Evolutionary conservation across 2,113 vertebrate species (phyloP).

Genomic region (Macrotis lagotis): DNA sequence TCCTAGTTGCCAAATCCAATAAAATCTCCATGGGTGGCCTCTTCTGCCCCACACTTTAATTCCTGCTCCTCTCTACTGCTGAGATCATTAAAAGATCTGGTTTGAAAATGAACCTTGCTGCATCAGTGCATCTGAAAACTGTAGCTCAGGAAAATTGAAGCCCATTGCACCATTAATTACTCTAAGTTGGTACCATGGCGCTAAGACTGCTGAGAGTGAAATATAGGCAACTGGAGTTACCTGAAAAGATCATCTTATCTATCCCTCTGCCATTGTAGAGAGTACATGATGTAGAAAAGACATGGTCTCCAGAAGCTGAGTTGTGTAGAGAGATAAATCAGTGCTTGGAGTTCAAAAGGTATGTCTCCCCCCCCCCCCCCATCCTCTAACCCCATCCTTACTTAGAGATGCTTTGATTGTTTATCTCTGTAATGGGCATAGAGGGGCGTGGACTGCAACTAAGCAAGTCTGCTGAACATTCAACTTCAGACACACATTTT

Average conservation of each 20-base stretch:
- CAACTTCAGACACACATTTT: constrained; percentile 10
- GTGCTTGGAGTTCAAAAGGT: background rate
- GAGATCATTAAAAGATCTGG: background rate
- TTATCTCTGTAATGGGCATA: background rate
- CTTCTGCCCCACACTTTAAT: background rate
- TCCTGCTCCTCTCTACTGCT: constrained; percentile 26
- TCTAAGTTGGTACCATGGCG: background rate
- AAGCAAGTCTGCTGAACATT: background rate
- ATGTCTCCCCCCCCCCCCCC: background rate
- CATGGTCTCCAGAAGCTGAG: background rate
- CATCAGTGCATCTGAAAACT: background rate
- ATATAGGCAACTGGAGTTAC: background rate
- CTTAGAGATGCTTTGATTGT: background rate
- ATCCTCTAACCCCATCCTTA: fast-evolving
- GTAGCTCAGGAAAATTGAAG: background rate
- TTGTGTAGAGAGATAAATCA: background rate
- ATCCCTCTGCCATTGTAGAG: background rate
- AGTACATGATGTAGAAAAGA: background rate
- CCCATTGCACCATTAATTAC: background rate
- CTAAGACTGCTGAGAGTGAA: background rate
- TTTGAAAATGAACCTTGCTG: background rate
- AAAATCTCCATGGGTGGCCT: background rate
- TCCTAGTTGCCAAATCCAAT: background rate
- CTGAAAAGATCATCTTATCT: background rate
- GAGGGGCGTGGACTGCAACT: background rate